Evolutionary conservation across 2,113 vertebrate genomes (phyloP), one percentile per base, ranked within the genome.

Genomic region (Ahaetulla prasina): DNA sequence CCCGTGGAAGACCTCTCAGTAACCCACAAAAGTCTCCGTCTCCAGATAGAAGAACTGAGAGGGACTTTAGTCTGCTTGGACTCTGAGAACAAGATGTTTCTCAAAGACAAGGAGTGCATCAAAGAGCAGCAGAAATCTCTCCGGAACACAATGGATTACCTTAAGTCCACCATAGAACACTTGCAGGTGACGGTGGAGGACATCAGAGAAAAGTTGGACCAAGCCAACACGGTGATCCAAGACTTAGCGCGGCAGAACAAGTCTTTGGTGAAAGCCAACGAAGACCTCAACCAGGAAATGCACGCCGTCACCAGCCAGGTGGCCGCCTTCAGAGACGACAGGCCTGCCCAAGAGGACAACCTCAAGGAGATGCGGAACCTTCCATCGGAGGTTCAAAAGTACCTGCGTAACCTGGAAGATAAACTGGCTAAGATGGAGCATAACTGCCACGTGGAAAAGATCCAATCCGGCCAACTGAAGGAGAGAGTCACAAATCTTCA

Each of bases 121-220:
- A 47, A 94, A 50, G 87, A 68, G 11, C 63, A 84, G 16, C 92
- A 74, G 52, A 27, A 1, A 16, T 8, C 23, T 22, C 57, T 94
- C 25, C 47, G 91, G 90, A 25, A 22, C 20, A 87, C 49, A 2
- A 49, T 30, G 3, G 52, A 55, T 14, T 27, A 1, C n/a, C 50
- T 74, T 2, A 88, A 94, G 47, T 1, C 0, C 0, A 25, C 45
- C 12, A 27, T 90, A 14, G 74, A 93, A 74, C 90, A 94, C 27
- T 9, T 92, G 87, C 84, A 94, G 47, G 53, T 85, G 10, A 91
- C 87, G n/a, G 92, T 60, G 35, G 92, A 93, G n/a, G 89, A 57
- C 1, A 45, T 88, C n/a, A 39, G 91, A 45, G 68, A 91, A 6
- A 45, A 3, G 14, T 35, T 57, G 7, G 52, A 92, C 27, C 8